phyloP scores from a whole-genome alignment of 1,140 invertebrate genomes.

The Drusus annulatus region DNA sequence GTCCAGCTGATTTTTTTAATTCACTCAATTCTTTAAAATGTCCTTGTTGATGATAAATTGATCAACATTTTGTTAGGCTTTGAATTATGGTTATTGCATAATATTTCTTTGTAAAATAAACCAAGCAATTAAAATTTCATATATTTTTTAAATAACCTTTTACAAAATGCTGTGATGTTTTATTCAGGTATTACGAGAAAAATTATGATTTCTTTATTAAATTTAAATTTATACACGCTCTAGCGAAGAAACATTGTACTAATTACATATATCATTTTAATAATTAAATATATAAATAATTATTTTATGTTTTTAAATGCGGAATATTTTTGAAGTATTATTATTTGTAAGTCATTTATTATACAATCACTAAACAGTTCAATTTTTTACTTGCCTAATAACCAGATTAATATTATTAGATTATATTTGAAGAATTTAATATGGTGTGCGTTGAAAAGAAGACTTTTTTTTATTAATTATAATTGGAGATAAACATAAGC shows the following conservation, averaged over 20 bases:
- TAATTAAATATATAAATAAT: too few relatives aligned
- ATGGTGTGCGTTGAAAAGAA: conserved; percentile 21
- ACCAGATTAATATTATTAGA: neutral
- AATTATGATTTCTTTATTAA: neutral
- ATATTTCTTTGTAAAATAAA: conserved; percentile 3
- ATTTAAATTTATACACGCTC: conserved; percentile 19
- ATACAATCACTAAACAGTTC: conserved; percentile 12
- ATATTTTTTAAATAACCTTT: neutral
- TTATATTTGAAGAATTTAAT: neutral
- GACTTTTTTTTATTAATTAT: conserved; percentile 4
- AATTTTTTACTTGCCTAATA: neutral
- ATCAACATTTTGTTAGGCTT: conserved; percentile 1
- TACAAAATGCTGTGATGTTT: conserved; percentile 14
- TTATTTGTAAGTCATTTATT: conserved; percentile 8
- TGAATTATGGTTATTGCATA: neutral
- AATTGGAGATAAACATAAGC: conserved; percentile 12
- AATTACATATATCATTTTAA: neutral
- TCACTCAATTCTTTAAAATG: neutral
- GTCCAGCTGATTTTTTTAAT: neutral
- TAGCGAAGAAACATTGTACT: conserved; percentile 26
- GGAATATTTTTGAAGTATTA: conserved; percentile 19
- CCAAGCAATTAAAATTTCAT: neutral
- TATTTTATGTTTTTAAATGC: conserved; percentile 13
- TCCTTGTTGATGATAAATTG: neutral
- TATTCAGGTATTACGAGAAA: neutral